Evolutionary conservation across 2,797 vertebrate species (phyloP), one percentile per base, ranked within the genome.

Genomic region (Pangasius djambal): DNA sequence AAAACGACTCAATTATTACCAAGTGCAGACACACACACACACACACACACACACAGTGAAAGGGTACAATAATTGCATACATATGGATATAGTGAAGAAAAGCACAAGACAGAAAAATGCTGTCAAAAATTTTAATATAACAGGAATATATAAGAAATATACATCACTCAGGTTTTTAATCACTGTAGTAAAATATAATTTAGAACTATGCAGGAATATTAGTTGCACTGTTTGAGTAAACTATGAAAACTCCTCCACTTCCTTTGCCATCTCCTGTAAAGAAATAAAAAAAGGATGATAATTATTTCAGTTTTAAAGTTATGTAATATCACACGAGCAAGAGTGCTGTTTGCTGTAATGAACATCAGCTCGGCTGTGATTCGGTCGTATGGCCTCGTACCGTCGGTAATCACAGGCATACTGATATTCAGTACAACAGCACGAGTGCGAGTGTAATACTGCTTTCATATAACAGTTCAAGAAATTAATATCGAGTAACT

Each of bases 171-270:
- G 61, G 88, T 6, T 83, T 48, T 89, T n/a, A 70, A 57, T 59
- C 70, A 34, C 31, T 72, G 67, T 70, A 86, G 72, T 87, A 86
- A 92, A 92, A 92, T 92, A 92, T 90, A 91, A 89, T 89, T 89
- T 91, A 90, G 34, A 57, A 88, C 92, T 74, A 44, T 37, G 25
- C 72, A 50, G 75, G 31, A 88, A 1, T 57, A 87, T 37, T 37
- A 78, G 75, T 55, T 86, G 57, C 50, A 89, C 55, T 83, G 59
- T 57, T 57, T 22, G 77, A 18, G 50, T 79, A 77, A 85, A 50
- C 85, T 92, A 94, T 88, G 85, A 94, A 93, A 97, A 96, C 87
- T 95, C 94, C 89, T 95, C 92, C 72, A 96, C 94, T 91, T 96
- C 96, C 69, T 92, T 91, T 72, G 94, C 92, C 95, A 97, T 92